phyloP scores from a whole-genome alignment of 2,113 vertebrate species.

The Platichthys flesus region DNA sequence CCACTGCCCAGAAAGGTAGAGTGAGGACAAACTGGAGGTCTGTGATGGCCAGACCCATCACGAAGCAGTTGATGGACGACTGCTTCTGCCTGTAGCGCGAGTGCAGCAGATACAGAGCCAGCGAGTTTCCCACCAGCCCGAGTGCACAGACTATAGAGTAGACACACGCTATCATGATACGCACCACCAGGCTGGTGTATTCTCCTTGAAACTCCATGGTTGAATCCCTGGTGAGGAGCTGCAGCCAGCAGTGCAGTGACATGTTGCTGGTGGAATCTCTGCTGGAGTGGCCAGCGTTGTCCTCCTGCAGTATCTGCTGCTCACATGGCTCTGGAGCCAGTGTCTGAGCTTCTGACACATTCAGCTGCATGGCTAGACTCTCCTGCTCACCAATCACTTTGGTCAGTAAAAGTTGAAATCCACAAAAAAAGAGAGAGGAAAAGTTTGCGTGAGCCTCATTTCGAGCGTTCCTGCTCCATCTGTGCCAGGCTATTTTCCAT shows the following conservation, averaged over 20 bases:
- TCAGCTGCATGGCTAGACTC: conserved; percentile 71
- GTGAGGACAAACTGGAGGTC: conserved; percentile 87
- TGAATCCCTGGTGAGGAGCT: conserved; percentile 80
- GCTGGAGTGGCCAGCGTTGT: conserved; percentile 65
- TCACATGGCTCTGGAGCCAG: conserved; percentile 73
- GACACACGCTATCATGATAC: conserved; percentile 82
- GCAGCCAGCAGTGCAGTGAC: conserved; percentile 83
- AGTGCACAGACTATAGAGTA: conserved; percentile 85
- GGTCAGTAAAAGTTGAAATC: conserved; percentile 32
- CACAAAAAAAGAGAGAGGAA: conserved; percentile 6
- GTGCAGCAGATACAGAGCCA: conserved; percentile 85
- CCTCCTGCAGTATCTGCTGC: conserved; percentile 57
- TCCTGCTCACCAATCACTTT: conserved; percentile 40
- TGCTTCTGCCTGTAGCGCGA: conserved; percentile 81
- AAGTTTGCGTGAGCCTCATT: conserved; percentile 26
- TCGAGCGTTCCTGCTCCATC: conserved; percentile 3
- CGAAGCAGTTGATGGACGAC: conserved; percentile 85
- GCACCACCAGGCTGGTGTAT: conserved; percentile 74
- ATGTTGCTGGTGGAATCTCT: conserved; percentile 68
- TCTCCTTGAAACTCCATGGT: conserved; percentile 80
- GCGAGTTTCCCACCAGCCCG: conserved; percentile 84
- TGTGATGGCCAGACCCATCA: conserved; percentile 85
- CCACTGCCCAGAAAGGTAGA: conserved; percentile 86
- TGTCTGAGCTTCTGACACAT: conserved; percentile 62
- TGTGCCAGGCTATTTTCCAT: conserved; percentile 15